These are phyloP conservation scores for Ariolimax columbianus DNA, from an alignment of 2,888 invertebrate species.

Conservation along the genomic window DNA sequence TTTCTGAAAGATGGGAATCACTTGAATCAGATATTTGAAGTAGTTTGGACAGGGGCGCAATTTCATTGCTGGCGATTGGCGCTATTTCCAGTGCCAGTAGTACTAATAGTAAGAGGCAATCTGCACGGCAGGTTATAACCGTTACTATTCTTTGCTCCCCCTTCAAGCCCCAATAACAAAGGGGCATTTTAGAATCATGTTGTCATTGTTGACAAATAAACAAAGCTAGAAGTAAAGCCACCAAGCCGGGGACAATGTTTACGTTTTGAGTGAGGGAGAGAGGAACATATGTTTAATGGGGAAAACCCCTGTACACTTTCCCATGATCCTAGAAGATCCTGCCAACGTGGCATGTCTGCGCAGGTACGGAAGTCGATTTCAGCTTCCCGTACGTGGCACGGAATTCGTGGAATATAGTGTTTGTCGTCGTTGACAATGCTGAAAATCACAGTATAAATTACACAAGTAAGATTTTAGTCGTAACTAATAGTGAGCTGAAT, in stretches of 20 bases:
- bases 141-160: too few species aligned
- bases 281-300: constrained; percentile 7
- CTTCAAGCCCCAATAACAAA: too few species aligned
- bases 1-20: too few species aligned
- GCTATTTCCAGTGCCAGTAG: too few species aligned
- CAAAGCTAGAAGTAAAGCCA: too few species aligned
- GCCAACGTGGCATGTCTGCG: constrained; percentile 75
- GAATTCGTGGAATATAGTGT: constrained; percentile 56
- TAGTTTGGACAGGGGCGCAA: too few species aligned
- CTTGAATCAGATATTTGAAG: too few species aligned
- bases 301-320: constrained; percentile 25
- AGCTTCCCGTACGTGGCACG: constrained; percentile 74
- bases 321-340: constrained; percentile 51
- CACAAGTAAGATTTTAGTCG: background rate
- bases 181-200: too few species aligned
- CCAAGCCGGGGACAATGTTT: background rate
- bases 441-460: constrained; percentile 13
- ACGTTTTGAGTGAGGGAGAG: background rate
- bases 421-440: constrained; percentile 36
- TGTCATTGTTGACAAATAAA: too few species aligned
- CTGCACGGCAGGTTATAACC: too few species aligned
- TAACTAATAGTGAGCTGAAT: background rate
- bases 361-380: constrained; percentile 68
- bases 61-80: too few species aligned
- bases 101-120: too few species aligned